Conservation (phyloP, 2,888 invertebrate species). For the Podabrus alpinus region DNA sequence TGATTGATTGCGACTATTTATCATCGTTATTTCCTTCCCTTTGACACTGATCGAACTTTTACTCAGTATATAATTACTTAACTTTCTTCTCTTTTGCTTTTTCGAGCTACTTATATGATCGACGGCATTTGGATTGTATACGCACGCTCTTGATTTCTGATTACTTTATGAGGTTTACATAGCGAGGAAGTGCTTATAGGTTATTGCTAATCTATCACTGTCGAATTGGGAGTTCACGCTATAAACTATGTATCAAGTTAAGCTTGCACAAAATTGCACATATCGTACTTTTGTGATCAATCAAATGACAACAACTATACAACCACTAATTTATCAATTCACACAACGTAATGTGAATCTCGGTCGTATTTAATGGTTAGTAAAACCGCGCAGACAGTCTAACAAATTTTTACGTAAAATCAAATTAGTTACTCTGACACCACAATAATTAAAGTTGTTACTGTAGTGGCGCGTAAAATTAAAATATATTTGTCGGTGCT, state of each 20-base stretch:
- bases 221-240: constrained; percentile 36
- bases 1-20: constrained; percentile 57
- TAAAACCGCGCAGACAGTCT: constrained; percentile 8
- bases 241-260: constrained; percentile 39
- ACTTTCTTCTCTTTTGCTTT: constrained; percentile 33
- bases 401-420: constrained; percentile 4
- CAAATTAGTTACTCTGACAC: neutral
- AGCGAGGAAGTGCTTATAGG: constrained; percentile 27
- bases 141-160: constrained; percentile 11
- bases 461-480: neutral
- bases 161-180: constrained; percentile 22
- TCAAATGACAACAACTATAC: constrained; percentile 45
- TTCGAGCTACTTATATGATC: constrained; percentile 7
- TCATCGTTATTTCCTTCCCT: constrained; percentile 53
- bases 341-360: constrained; percentile 24
- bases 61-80: constrained; percentile 49
- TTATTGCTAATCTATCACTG: constrained; percentile 47
- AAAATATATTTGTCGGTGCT: neutral
- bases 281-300: constrained; percentile 46
- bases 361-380: constrained; percentile 16
- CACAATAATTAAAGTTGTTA: neutral
- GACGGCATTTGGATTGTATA: constrained; percentile 7
- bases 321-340: constrained; percentile 27
- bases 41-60: constrained; percentile 52
- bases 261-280: constrained; percentile 41